Evolutionary conservation across 2,113 vertebrate genomes (phyloP), one percentile per base, ranked within the genome.

Genomic region (Stegastes partitus): DNA sequence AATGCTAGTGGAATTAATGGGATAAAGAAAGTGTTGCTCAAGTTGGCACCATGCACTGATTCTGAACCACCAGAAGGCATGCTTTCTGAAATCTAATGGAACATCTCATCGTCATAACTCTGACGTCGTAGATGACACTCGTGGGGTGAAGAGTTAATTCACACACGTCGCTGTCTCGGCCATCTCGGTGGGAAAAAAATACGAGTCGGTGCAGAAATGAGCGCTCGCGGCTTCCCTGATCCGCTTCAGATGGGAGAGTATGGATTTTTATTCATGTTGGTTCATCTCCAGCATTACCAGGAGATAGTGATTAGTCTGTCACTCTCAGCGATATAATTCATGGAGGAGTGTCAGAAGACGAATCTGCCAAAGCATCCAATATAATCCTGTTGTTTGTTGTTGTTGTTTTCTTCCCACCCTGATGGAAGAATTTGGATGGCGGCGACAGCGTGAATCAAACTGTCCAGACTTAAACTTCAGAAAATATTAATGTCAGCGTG

Each of bases 241-340:
- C 62, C 31, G 56, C 62, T 73, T 26, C 4, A 56, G 23, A 74
- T 70, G 23, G 15, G 10, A 42, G 47, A 55, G 28, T 68, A 70
- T 63, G 8, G 55, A 67, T 82, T 73, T 72, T 49, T 62, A 19
- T 53, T 31, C 37, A 19, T 31, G 44, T 67, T 86, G 53, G 65
- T 71, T 39, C 1, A 15, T 77, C 53, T 65, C 57, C 28, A 71
- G 15, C 7, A 47, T 42, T 9, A 50, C 54, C 55, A 34, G 37
- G 68, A 66, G 31, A 68, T 73, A 64, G 51, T 56, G 74, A 83
- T 87, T 81, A 81, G 77, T 89, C 67, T 81, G 79, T 87, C 86
- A 84, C 78, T 78, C 56, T 34, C 39, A 55, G 57, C 39, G 10
- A 15, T 71, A 62, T 80, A 82, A 84, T 68, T 85, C 67, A 77